These are phyloP conservation scores for Xenops minutus DNA, from an alignment of 2,797 vertebrate genomes.

Conservation along the genomic window DNA sequence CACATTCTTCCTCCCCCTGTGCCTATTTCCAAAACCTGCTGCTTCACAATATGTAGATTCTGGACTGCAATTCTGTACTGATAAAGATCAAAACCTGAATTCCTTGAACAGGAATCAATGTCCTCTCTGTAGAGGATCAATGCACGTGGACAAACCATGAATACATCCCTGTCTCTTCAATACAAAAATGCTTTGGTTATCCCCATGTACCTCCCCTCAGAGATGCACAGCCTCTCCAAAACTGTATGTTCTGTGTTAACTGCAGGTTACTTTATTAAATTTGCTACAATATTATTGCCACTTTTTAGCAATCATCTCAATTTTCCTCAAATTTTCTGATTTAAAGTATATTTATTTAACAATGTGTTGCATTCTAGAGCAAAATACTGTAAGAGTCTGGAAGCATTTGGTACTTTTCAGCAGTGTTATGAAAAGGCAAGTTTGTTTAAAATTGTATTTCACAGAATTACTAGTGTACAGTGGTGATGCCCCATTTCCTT, in stretches of 20 bases:
- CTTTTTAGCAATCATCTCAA: too few species aligned
- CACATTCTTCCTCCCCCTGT: neutral
- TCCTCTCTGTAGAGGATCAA: neutral
- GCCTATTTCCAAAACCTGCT: neutral
- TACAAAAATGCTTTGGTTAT: neutral
- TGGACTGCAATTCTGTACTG: neutral
- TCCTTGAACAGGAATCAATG: neutral
- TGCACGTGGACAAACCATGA: rapidly evolving
- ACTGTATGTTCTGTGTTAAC: rapidly evolving
- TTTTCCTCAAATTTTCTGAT: too few species aligned
- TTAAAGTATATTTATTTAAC: too few species aligned
- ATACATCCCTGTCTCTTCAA: neutral
- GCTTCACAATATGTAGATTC: neutral
- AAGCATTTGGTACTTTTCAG: neutral
- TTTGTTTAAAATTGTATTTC: neutral
- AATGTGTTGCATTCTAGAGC: neutral
- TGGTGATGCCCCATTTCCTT: neutral
- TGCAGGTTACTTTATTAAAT: neutral
- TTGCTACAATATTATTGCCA: too few species aligned
- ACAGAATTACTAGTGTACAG: neutral
- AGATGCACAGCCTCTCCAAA: neutral
- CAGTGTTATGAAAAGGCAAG: neutral
- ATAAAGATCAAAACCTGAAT: neutral
- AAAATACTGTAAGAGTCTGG: neutral
- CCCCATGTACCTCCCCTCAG: neutral